Evolutionary conservation across 2,113 vertebrate species (phyloP).

Genomic region (Camelus dromedarius): DNA sequence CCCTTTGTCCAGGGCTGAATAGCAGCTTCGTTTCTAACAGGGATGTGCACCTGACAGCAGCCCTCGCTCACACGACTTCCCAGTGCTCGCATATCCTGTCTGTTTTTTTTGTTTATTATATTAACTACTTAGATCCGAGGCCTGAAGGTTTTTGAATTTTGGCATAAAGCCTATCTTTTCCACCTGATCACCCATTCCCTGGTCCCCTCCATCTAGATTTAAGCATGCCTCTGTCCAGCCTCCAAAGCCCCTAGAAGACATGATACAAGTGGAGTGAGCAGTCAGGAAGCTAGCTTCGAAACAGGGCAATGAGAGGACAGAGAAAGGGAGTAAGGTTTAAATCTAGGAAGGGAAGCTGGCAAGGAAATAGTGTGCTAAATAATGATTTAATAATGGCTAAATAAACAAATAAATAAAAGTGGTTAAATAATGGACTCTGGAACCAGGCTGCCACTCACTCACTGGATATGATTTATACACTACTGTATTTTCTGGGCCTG

Average conservation of each 20-base stretch:
- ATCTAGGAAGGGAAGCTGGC: not conserved
- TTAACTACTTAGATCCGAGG: not conserved
- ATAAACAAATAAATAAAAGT: not conserved
- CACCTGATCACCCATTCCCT: not conserved
- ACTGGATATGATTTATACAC: not conserved
- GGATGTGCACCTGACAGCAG: not conserved
- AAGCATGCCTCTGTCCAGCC: not conserved
- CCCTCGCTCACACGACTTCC: not conserved
- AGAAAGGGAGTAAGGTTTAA: not conserved
- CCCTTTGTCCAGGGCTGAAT: not conserved
- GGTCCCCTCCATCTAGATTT: not conserved
- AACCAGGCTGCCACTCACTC: not conserved
- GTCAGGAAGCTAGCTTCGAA: not conserved
- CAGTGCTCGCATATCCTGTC: not conserved
- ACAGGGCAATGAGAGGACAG: not conserved
- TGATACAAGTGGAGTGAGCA: not conserved
- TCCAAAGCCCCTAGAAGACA: not conserved
- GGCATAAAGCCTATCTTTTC: not conserved
- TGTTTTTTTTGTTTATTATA: not conserved
- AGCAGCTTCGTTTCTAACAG: not conserved
- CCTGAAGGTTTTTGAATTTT: not conserved
- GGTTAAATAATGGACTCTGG: not conserved
- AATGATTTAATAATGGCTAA: not conserved
- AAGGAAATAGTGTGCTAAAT: not conserved
- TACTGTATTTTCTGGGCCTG: not conserved